Evolutionary conservation across 2,888 invertebrate genomes (phyloP).

Genomic region (Yponomeuta malinellus): DNA sequence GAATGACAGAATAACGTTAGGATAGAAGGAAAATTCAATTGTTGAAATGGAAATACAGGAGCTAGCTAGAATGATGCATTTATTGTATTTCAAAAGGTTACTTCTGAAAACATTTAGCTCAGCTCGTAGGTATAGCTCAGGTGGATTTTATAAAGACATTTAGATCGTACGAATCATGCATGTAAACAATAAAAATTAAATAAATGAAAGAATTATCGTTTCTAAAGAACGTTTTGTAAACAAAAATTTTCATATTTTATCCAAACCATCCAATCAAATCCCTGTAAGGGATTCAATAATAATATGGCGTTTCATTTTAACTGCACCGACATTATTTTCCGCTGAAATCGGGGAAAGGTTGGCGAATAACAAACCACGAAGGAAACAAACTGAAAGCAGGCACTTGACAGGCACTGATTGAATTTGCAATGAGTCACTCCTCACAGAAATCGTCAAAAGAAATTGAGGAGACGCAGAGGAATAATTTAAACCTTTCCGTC

Average conservation of each 20-base stretch:
- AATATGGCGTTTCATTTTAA: neutral
- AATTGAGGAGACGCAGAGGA: neutral
- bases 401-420: slow-evolving; percentile 15
- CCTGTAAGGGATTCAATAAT: neutral
- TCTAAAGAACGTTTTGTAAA: too few relatives aligned
- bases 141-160: too few relatives aligned
- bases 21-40: neutral
- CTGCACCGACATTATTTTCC: neutral
- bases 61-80: neutral
- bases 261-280: too few relatives aligned
- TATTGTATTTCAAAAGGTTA: neutral
- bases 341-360: neutral
- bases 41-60: neutral
- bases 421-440: slow-evolving; percentile 15
- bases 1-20: neutral
- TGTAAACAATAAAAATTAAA: too few relatives aligned
- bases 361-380: slow-evolving; percentile 3
- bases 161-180: too few relatives aligned
- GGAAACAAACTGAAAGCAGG: slow-evolving; percentile 13
- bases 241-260: too few relatives aligned
- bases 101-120: neutral
- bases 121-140: neutral
- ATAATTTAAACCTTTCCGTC: neutral
- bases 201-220: too few relatives aligned
- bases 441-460: neutral